These are phyloP conservation scores for Thysanoteuthis rhombus DNA, from an alignment of 2,888 invertebrate genomes.

Conservation along the genomic window DNA sequence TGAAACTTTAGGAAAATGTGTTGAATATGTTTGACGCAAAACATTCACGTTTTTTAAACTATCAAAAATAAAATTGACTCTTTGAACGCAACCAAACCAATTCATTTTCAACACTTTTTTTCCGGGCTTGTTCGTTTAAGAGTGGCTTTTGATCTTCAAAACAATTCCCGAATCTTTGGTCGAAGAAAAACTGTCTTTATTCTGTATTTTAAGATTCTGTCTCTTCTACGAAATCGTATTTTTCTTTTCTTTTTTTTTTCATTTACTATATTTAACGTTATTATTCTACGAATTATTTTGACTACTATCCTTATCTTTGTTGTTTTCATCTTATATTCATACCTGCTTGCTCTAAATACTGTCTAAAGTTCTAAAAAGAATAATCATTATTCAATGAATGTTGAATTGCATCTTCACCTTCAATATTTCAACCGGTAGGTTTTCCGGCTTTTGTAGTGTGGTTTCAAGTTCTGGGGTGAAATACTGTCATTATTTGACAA, in stretches of 20 bases:
- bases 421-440: too few relatives aligned
- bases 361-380: too few relatives aligned
- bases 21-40: not conserved
- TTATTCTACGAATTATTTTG: too few relatives aligned
- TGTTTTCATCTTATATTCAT: too few relatives aligned
- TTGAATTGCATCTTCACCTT: too few relatives aligned
- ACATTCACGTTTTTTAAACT: not conserved
- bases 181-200: not conserved
- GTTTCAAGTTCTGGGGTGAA: too few relatives aligned
- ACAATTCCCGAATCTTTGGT: not conserved
- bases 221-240: not conserved
- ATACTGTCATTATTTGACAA: too few relatives aligned
- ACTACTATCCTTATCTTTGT: too few relatives aligned
- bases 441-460: too few relatives aligned
- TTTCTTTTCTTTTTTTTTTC: not conserved
- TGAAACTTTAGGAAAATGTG: not conserved
- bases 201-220: not conserved
- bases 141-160: not conserved
- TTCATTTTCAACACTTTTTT: not conserved
- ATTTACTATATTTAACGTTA: too few relatives aligned
- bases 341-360: too few relatives aligned
- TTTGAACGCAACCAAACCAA: not conserved
- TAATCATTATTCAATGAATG: too few relatives aligned
- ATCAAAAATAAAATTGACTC: not conserved
- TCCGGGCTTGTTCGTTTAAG: not conserved